Conservation (phyloP, 2,113 vertebrate genomes). For the Forbesichthys papilliferus region DNA sequence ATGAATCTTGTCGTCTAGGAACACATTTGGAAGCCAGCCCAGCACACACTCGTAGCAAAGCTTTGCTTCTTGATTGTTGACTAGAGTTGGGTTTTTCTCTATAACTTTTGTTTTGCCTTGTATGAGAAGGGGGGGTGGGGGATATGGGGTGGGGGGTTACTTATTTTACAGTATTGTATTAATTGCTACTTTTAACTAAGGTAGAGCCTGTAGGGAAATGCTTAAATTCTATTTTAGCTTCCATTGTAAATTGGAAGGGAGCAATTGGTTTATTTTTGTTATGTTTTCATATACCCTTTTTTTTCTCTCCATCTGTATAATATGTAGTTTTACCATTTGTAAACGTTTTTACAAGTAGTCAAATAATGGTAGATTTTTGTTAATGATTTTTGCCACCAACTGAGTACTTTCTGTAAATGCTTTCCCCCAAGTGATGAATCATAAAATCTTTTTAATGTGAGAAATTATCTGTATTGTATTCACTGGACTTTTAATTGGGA, state of each 20-base stretch:
- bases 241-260: too few relatives aligned
- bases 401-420: too few relatives aligned
- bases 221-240: neutral
- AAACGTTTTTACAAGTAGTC: neutral
- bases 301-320: neutral
- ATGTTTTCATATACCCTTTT: neutral
- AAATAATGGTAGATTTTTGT: too few relatives aligned
- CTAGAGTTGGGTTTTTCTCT: slow-evolving; percentile 29
- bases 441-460: too few relatives aligned
- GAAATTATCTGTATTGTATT: too few relatives aligned
- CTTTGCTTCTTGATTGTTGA: slow-evolving; percentile 50
- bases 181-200: slow-evolving; percentile 4
- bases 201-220: slow-evolving; percentile 29
- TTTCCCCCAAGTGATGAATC: too few relatives aligned
- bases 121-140: slow-evolving; percentile 17
- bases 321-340: neutral
- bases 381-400: too few relatives aligned
- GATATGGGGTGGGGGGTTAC: too few relatives aligned
- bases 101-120: slow-evolving; percentile 58
- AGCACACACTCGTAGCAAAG: slow-evolving; percentile 58
- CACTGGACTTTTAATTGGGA: too few relatives aligned
- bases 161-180: slow-evolving; percentile 4
- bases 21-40: slow-evolving; percentile 50
- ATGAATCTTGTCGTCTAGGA: slow-evolving; percentile 34
- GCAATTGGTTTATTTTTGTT: too few relatives aligned